phyloP scores from a whole-genome alignment of 2,888 invertebrate genomes.

The Leucophenga montana region DNA sequence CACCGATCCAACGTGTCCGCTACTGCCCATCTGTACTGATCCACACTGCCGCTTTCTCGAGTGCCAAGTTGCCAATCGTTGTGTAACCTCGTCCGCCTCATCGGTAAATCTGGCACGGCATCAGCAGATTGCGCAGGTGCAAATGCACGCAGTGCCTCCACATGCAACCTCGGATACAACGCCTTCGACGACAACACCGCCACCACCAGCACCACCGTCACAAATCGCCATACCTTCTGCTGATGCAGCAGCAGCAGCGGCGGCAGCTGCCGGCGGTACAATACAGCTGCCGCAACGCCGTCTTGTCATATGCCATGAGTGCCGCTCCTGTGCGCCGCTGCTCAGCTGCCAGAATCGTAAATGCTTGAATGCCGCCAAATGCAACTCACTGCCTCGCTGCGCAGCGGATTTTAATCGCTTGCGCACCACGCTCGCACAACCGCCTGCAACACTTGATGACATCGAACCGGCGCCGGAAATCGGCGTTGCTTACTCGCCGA shows the following conservation, averaged over 20 bases:
- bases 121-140: slow-evolving; percentile 67
- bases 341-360: slow-evolving; percentile 72
- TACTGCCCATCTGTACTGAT: slow-evolving; percentile 72
- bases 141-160: slow-evolving; percentile 67
- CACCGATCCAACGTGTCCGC: slow-evolving; percentile 72
- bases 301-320: slow-evolving; percentile 70
- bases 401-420: slow-evolving; percentile 72
- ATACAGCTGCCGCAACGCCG: slow-evolving; percentile 53
- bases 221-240: slow-evolving; percentile 30
- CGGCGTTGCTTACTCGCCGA: slow-evolving; percentile 40
- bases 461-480: slow-evolving; percentile 63
- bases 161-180: slow-evolving; percentile 59
- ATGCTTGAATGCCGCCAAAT: slow-evolving; percentile 73
- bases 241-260: slow-evolving; percentile 30
- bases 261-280: too few species aligned
- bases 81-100: slow-evolving; percentile 57
- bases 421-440: slow-evolving; percentile 68
- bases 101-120: slow-evolving; percentile 66
- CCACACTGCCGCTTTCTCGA: slow-evolving; percentile 72
- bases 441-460: slow-evolving; percentile 66
- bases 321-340: slow-evolving; percentile 70
- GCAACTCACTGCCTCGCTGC: slow-evolving; percentile 74
- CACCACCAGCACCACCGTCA: slow-evolving; percentile 56
- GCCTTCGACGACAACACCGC: slow-evolving; percentile 57
- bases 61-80: slow-evolving; percentile 56